Percentiles rank a stretch among this genome's conserved stretches.
Evolutionary conservation across 2,888 invertebrate genomes (phyloP).

Genomic region (Acholoe squamosa): DNA sequence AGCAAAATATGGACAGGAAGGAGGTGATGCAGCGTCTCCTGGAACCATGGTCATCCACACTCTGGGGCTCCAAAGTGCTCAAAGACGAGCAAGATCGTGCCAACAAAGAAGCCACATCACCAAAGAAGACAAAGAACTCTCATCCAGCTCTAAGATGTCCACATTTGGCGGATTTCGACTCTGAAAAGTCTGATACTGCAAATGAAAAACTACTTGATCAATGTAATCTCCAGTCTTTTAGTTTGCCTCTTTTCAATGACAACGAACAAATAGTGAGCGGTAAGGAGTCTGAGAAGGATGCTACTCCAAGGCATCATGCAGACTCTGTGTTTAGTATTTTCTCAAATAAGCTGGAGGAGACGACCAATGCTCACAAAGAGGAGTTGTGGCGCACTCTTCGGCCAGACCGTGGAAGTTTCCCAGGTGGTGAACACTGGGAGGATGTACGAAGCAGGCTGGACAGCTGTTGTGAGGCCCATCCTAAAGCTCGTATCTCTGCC

Average conservation of each 20-base stretch:
- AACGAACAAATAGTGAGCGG: neutral
- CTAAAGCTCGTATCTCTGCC: neutral
- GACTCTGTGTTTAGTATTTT: neutral
- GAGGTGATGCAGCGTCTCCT: conserved; percentile 13
- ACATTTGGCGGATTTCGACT: neutral
- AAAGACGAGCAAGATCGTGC: conserved; percentile 22
- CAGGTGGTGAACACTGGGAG: conserved; percentile 23
- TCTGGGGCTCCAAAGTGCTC: conserved; percentile 42
- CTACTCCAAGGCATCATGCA: neutral
- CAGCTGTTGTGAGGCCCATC: neutral
- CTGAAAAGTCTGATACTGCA: neutral
- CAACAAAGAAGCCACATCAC: conserved; percentile 12
- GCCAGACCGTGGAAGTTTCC: neutral
- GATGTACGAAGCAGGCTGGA: neutral
- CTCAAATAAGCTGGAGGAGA: neutral
- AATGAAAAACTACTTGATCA: too few species aligned
- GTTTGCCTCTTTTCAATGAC: neutral
- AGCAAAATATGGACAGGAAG: neutral
- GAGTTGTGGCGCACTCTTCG: neutral
- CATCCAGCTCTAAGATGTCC: neutral
- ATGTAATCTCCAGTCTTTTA: neutral
- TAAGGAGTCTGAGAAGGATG: neutral
- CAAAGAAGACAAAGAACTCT: neutral
- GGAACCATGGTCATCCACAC: neutral
- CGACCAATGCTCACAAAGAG: neutral